These are phyloP conservation scores for Tigriopus japonicus DNA, from an alignment of 1,140 invertebrate species.

Conservation along the genomic window DNA sequence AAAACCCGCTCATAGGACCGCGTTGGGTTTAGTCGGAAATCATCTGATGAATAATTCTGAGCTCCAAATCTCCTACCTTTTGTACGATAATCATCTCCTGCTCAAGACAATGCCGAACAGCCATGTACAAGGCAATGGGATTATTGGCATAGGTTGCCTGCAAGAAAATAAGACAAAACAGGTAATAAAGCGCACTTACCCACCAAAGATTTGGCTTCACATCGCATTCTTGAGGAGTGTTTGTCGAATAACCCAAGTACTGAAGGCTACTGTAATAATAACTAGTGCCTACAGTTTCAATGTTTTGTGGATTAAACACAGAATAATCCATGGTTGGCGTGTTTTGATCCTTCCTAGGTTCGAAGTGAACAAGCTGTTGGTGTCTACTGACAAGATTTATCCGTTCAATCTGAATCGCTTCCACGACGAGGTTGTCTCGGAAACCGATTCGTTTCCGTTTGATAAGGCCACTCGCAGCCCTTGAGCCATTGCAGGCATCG, in stretches of 20 bases:
- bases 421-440: neutral
- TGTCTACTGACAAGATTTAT: neutral
- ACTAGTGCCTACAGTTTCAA: neutral
- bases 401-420: neutral
- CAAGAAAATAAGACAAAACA: neutral
- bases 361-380: neutral
- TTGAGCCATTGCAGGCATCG: no score
- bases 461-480: no score
- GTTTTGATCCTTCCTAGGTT: neutral
- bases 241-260: neutral
- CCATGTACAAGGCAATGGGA: neutral
- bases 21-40: neutral
- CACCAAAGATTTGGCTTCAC: neutral
- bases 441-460: neutral
- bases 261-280: neutral
- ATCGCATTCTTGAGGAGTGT: neutral
- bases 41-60: neutral
- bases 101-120: constrained; percentile 1
- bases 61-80: neutral
- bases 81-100: neutral
- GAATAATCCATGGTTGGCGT: neutral
- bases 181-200: neutral
- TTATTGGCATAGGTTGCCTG: constrained; percentile 4
- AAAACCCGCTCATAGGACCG: neutral
- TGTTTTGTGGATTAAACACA: neutral